Percentiles rank a stretch among this genome's conserved stretches.
phyloP scores from a whole-genome alignment of 2,113 vertebrate genomes.

The Tachuris rubrigastra region DNA sequence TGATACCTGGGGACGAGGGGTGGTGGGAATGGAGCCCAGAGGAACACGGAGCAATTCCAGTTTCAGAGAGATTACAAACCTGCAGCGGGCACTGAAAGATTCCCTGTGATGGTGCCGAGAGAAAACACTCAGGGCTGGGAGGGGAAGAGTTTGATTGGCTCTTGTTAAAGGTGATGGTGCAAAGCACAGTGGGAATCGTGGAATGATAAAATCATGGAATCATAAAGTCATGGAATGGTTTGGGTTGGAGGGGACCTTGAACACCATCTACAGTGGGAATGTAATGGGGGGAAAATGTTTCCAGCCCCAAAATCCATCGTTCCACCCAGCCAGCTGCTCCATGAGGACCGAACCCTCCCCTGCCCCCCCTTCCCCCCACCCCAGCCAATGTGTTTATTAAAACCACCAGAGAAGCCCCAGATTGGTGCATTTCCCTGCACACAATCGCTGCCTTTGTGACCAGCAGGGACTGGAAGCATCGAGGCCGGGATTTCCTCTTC shows the following conservation, averaged over 20 bases:
- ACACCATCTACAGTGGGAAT: neutral
- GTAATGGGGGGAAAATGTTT: neutral
- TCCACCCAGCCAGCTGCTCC: accelerated
- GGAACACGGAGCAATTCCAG: accelerated
- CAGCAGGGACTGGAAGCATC: neutral
- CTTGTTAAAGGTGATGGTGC: neutral
- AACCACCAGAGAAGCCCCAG: neutral
- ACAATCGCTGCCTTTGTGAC: neutral
- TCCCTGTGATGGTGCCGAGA: neutral
- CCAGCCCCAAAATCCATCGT: neutral
- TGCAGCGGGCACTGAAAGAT: neutral
- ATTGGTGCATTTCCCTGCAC: neutral
- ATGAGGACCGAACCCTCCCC: neutral
- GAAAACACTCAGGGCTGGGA: neutral
- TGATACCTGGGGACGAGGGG: neutral
- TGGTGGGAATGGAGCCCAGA: accelerated
- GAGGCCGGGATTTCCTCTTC: neutral
- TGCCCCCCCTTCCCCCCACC: neutral
- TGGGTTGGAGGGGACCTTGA: neutral
- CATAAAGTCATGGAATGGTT: neutral
- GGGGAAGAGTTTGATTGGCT: neutral
- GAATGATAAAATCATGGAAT: neutral
- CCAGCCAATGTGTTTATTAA: neutral
- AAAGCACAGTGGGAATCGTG: neutral
- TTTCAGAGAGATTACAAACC: neutral